Evolutionary conservation across 2,113 vertebrate species (phyloP), one percentile per base, ranked within the genome.

Genomic region (Cephalopholis sonnerati): DNA sequence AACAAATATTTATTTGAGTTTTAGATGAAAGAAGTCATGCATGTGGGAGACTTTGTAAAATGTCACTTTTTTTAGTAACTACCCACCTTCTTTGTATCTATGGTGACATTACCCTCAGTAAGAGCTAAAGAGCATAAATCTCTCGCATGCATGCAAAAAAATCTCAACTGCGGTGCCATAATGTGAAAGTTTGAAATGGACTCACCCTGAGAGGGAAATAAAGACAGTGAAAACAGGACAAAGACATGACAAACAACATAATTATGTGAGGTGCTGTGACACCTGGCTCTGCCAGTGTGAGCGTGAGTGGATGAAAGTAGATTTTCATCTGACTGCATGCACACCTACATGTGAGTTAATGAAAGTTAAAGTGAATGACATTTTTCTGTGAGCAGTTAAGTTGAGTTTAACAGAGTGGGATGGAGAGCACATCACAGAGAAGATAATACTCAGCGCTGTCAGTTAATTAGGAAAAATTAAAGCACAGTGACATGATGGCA

Each of bases 21-120:
- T 63, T 57, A 85, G 61, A 80, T 87, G 54, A 87, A 77, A 87
- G 44, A 86, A 76, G 68, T 81, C 81, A 65, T 79, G 68, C 36
- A 57, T 57, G 82, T 70, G 57, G 66, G 62, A 84, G 86, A 74
- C 84, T 89, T 87, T 87, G 46, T 69, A 67, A 85, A 88, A 78
- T 75, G 51, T 77, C 51, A 84, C 71, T 85, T 89, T 77, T 80
- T 84, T 84, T 86, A 88, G 87, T 84, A 89, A 85, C 90, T 79
- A 69, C 87, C 81, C 84, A 90, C 89, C 72, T 88, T 89, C 87
- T 87, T 80, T 82, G 79, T 94, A 94, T 95, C 94, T 95, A 95
- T 94, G 92, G 93, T 84, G 91, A 95, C 85, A 86, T 88, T 85
- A 91, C 73, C 84, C 87, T 91, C 73, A 51, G 83, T 75, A 61